Conservation (phyloP, 37 sponge, comb jelly and placozoan species). For the Oopsacas minuta region DNA sequence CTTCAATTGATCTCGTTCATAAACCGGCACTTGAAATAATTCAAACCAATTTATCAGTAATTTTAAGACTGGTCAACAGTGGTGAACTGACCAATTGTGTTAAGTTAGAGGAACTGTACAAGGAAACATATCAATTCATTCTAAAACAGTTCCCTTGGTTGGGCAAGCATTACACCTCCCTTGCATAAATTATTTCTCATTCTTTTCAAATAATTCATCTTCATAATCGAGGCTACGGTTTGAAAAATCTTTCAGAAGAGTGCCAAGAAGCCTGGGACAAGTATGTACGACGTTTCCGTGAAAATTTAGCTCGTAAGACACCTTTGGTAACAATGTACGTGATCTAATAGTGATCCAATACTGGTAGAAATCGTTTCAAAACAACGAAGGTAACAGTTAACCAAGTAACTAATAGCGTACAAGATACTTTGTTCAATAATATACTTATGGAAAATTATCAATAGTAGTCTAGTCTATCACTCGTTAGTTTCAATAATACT, state of each 20-base stretch:
- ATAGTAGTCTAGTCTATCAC: too few relatives aligned
- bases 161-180: not conserved
- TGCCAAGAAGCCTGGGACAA: not conserved
- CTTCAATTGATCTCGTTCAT: not conserved
- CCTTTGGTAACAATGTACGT: too few relatives aligned
- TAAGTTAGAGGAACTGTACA: not conserved
- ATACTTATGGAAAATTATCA: not conserved
- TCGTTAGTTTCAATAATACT: too few relatives aligned
- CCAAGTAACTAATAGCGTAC: not conserved
- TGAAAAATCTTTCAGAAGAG: not conserved
- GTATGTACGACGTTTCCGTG: not conserved
- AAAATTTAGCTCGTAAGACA: not conserved
- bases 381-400: not conserved
- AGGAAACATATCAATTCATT: not conserved
- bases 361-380: not conserved
- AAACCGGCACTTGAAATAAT: not conserved
- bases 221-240: not conserved
- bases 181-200: not conserved
- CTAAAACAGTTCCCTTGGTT: too few relatives aligned
- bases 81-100: not conserved
- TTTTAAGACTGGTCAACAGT: not conserved
- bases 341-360: not conserved
- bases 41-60: not conserved
- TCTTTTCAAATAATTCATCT: not conserved
- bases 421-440: not conserved